Evolutionary conservation across 2,113 vertebrate species (phyloP), one percentile per base, ranked within the genome.

Genomic region (Nothoprocta perdicaria): DNA sequence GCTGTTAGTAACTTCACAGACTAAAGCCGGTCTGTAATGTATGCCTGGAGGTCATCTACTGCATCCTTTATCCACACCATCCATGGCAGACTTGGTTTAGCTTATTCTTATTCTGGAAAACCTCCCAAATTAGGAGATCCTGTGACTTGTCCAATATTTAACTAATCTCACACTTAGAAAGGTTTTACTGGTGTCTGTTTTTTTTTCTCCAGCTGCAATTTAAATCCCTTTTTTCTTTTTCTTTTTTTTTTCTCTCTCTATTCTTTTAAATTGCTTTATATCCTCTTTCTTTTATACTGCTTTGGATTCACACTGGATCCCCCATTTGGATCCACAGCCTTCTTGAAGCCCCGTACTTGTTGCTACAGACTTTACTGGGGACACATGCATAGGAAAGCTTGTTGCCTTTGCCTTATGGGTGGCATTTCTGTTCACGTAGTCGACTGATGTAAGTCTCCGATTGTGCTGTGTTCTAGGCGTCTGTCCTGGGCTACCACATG

Each of bases 401-500:
- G 27, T 58, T 60, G 18, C 22, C 50, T 74, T 0, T 19, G 40
- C 35, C 24, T 73, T 69, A 17, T 7, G 33, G 46, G 11, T 35
- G 14, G 7, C 16, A 1, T 26, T 86, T 33, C n/a, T 41, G 11
- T 63, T 80, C 10, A 1, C 43, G 38, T 19, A 2, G 1, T 41
- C 33, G 66, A 3, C 62, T 69, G 17, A 14, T 53, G 11, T 27
- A 46, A 33, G 1, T 2, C 5, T 9, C 0, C 1, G 38, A 40
- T 18, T 73, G 29, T 48, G 10, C n/a, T 82, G 76, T 33, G 19
- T 35, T 74, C n/a, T 23, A 21, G 0, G 4, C 13, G 35, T 16
- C 62, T 15, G 6, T 48, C 60, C n/a, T 61, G 48, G 33, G 69
- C 33, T 13, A 18, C 43, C 14, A 22, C 1, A 0, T 58, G 1